Base-by-base conservation (phyloP, 2,888 invertebrate genomes). In the Pammene fasciana region DNA sequence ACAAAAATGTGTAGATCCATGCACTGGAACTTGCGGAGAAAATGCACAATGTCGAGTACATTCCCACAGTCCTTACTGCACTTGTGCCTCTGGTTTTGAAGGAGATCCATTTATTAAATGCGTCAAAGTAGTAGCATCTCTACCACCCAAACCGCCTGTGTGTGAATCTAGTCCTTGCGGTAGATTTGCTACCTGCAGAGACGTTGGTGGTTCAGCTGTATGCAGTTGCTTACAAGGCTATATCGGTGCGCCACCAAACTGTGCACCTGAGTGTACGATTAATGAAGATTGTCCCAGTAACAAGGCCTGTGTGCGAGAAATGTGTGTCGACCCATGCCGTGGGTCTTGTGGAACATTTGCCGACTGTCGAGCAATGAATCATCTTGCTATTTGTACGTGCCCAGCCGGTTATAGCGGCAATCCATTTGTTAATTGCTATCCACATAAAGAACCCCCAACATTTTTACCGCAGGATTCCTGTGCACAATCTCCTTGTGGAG, bases 1-100 rank as follows among this genome's bases (percentile, higher is more conserved):
- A 75, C 95, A 95, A 78, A 96, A 95, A 84, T 97, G 97, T 82
- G 89, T 94, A 59, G 96, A 97, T 86, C 97, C 97, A n/a, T 97
- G 97, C 78, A 93, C 94, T 0, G 96, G 96, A 72, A 94, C 95
- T 0, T 97, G 95, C 76, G 95, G 94, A 66, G 90, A 93, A 62
- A 95, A 95, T 82, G 94, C 97, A 1, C 93, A 95, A 79, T 97
- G 97, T 80, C 93, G 94, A 67, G 94, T 95, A 70, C 93, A 94
- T 48, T 94, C 94, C 74, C 95, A 94, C 70, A 93, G 94, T 66
- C 95, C 96, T 13, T 94, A 95, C 71, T 97, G 97, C 82, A 95
- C 96, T 45, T 97, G 97, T 82, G 79, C 95, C 52, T 83, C 93
- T 67, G 95, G 94, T 73, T 97, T 94, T 79, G 95, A 95, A 74